Base-by-base conservation (phyloP, 2,113 vertebrate genomes). In the Dasyprocta punctata region DNA sequence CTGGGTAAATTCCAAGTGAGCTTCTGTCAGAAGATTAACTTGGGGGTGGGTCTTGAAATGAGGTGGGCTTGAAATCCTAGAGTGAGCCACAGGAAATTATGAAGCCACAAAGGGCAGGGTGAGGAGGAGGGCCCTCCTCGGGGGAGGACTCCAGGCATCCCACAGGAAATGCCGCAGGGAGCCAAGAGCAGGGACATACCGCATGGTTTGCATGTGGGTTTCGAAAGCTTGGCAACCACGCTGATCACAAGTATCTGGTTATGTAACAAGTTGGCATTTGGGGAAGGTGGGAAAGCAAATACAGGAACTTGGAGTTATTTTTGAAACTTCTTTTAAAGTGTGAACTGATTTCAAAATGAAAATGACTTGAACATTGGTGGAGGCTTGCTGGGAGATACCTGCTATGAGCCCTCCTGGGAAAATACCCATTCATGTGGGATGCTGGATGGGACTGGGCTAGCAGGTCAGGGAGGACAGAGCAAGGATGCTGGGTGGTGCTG, bases 181-280 rank as follows among this genome's bases (percentile, higher is more conserved):
- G 26, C 28, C 33, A 47, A 47, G 10, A 52, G 28, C 14, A 41
- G 41, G 41, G 16, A 63, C 58, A 12, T 6, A 4, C 7, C 5
- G 30, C 24, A 1, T 12, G 16, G 17, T 54, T 20, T 47, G 11
- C 16, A 22, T 13, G 30, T 2, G 4, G 11, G 9, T n/a, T 47
- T 0, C 19, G 1, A 2, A 38, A 33, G 65, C 56, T 38, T 0
- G 5, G 83, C 38, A 0, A 26, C 6, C 0, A 6, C 0, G n/a
- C 26, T 44, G 71, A 24, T 12, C 24, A 16, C 1, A 22, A 49
- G 5, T 77, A 7, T 44, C 10, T 1, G 10, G 28, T 69, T 71
- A 33, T 47, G 44, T 30, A 84, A 61, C 52, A 54, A 41, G 63
- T 6, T 49, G n/a, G 36, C 81, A 17, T 58, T 47, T 80, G 52